Conservation (phyloP, 2,888 invertebrate species). For the Lordiphosa andalusiaca region DNA sequence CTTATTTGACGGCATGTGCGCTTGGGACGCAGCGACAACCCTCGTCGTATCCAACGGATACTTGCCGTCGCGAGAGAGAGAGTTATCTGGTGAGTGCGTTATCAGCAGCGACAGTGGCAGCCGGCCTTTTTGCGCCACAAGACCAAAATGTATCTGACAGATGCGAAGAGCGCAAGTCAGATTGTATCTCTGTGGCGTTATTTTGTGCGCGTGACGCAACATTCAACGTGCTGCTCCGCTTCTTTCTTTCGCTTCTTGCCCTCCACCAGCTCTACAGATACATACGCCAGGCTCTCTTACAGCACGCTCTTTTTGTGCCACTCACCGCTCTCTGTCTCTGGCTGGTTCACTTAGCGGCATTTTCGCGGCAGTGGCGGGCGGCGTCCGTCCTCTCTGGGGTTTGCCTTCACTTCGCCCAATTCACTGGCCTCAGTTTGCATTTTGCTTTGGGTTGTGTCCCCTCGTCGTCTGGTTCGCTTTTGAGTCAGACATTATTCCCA, state of each 20-base stretch:
- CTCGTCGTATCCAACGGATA: conserved; percentile 54
- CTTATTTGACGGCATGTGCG: conserved; percentile 61
- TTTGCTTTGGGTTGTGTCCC: conserved; percentile 78
- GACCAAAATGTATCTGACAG: conserved; percentile 50
- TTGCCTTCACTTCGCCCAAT: conserved; percentile 65
- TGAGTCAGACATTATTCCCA: conserved; percentile 64
- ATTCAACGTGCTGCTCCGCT: conserved; percentile 35
- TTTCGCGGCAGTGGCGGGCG: not conserved
- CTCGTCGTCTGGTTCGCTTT: conserved; percentile 67
- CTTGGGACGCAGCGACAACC: conserved; percentile 48
- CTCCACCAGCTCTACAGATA: conserved; percentile 53
- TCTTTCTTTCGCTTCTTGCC: conserved; percentile 40
- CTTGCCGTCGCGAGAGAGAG: conserved; percentile 30
- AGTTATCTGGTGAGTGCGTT: conserved; percentile 2
- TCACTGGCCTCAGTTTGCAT: conserved; percentile 71
- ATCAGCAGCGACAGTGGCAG: conserved; percentile 29
- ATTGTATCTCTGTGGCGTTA: conserved; percentile 14
- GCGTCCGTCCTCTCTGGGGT: conserved; percentile 46
- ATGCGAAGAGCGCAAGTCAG: conserved; percentile 30
- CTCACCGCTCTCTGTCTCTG: conserved; percentile 12
- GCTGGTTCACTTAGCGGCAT: not conserved
- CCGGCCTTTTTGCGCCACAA: conserved; percentile 60
- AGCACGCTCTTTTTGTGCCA: conserved; percentile 9
- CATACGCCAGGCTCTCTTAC: conserved; percentile 22
- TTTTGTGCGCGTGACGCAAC: conserved; percentile 59